Evolutionary conservation across 2,113 vertebrate species (phyloP), one percentile per base, ranked within the genome.

Genomic region (Apaloderma vittatum): DNA sequence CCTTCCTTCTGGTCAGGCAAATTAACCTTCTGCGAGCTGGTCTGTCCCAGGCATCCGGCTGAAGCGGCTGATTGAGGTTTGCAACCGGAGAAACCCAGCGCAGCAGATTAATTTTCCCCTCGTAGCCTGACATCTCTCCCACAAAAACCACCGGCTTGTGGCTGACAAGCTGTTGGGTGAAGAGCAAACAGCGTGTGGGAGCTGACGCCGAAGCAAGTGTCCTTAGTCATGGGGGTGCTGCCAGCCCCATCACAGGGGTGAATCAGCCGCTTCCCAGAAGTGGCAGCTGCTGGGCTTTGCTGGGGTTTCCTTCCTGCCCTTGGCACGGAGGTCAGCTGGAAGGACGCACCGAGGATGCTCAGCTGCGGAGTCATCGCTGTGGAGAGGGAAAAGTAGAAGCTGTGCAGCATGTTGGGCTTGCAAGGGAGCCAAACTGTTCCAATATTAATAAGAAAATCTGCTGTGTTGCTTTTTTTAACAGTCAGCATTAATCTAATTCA

Each of bases 81-180:
- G 67, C 59, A 46, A 9, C 51, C 48, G 54, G 48, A 92, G 43
- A 63, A 95, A 52, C 45, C 0, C 3, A 84, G 80, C 29, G 23
- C 21, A 48, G 78, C 40, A 34, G 71, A 66, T 79, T 79, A 8
- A 46, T 76, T 62, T 78, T 51, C 12, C 67, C 20, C 43, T 92
- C 51, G 73, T 15, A 83, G n/a, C 32, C 59, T 67, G 82, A 55
- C 61, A 80, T 54, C 23, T 90, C 43, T 90, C 82, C 88, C 92
- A 80, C 88, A 74, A 83, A 96, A 92, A 29, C 90, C 88, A 93
- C 93, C 24, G 55, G 93, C 92, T 95, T 32, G 34, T 88, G 88
- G 46, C 92, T 93, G 94, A 82, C 87, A 66, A 22, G 85, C 75
- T 79, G 90, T 34, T 16, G 75, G 84, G 79, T 57, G 90, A 79